phyloP scores from a whole-genome alignment of 2,113 vertebrate species.

The Anarhynchus alexandrinus region DNA sequence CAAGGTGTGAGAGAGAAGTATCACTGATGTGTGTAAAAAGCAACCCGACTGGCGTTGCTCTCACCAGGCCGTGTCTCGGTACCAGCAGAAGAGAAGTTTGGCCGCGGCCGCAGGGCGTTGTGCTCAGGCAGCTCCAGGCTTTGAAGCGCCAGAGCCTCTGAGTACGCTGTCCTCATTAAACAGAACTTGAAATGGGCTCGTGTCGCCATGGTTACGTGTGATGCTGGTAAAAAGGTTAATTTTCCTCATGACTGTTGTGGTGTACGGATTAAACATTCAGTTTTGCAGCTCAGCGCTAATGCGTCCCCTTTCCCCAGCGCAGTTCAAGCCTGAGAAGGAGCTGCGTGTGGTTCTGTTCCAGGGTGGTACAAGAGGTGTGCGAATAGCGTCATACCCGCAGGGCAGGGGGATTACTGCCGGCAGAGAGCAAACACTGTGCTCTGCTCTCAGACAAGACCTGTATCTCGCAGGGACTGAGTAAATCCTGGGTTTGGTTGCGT shows the following conservation, averaged over 20 bases:
- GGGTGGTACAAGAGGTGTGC: not conserved
- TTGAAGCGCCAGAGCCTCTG: not conserved
- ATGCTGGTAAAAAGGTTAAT: not conserved
- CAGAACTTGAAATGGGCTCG: not conserved
- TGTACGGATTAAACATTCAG: not conserved
- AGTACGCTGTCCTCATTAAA: not conserved
- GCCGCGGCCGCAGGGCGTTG: not conserved
- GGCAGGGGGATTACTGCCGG: not conserved
- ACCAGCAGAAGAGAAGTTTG: not conserved
- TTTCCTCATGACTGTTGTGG: not conserved
- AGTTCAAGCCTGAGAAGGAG: not conserved
- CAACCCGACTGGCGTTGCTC: accelerated
- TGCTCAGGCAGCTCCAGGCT: not conserved
- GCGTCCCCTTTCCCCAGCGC: not conserved
- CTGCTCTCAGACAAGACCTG: not conserved
- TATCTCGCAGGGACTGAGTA: not conserved
- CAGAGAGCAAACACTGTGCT: not conserved
- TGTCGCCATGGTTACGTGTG: not conserved
- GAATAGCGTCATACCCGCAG: not conserved
- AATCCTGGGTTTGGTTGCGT: not conserved
- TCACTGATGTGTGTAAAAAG: not conserved
- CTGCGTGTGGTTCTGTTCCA: not conserved
- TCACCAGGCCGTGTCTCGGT: no score
- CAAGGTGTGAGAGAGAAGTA: no score
- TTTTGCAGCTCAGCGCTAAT: not conserved